phyloP scores from a whole-genome alignment of 2,888 invertebrate genomes.

The Ceramica pisi region DNA sequence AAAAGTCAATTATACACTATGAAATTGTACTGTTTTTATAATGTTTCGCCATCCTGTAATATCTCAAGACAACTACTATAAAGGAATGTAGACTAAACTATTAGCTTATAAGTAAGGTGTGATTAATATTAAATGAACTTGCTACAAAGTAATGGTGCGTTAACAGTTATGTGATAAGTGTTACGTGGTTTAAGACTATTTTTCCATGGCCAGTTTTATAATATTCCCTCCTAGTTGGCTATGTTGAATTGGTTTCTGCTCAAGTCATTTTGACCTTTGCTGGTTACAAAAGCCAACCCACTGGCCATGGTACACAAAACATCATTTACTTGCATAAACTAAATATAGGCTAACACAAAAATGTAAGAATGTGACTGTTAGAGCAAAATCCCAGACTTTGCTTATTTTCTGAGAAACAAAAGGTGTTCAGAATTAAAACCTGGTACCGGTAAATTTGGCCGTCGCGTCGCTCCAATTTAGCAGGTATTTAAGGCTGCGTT shows the following conservation, averaged over 20 bases:
- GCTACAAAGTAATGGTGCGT: constrained; percentile 56
- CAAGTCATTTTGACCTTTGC: not conserved
- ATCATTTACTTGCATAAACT: constrained; percentile 15
- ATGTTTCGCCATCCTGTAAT: constrained; percentile 21
- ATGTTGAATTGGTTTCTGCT: not conserved
- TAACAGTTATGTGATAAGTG: constrained; percentile 57
- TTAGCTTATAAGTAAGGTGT: constrained; percentile 28
- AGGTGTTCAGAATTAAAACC: no score
- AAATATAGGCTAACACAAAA: constrained; percentile 6
- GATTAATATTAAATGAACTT: constrained; percentile 59
- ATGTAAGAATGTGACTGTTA: constrained; percentile 1
- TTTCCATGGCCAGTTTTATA: not conserved
- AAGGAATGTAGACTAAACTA: not conserved
- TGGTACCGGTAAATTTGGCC: no score
- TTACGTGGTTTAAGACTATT: constrained; percentile 36
- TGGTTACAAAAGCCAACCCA: not conserved
- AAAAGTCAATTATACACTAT: no score
- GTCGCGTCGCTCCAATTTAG: no score
- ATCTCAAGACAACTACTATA: constrained; percentile 13
- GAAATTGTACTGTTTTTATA: no score
- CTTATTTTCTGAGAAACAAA: no score
- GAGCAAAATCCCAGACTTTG: no score
- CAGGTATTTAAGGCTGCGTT: no score
- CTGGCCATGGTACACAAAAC: constrained; percentile 16
- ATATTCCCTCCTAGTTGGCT: not conserved